phyloP scores from a whole-genome alignment of 2,888 invertebrate genomes.

The Orthosia incerta region DNA sequence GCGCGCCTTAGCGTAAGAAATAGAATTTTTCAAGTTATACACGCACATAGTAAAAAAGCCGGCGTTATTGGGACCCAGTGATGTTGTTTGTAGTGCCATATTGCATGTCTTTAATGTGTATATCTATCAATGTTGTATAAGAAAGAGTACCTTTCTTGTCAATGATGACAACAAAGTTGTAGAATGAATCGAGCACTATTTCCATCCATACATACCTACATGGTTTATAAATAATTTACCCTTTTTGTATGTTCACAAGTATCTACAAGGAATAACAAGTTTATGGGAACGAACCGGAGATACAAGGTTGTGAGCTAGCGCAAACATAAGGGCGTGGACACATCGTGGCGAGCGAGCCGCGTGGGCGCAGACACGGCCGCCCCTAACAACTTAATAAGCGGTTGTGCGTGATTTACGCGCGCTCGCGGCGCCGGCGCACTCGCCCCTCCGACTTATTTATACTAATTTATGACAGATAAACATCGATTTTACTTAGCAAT shows the following conservation, averaged over 20 bases:
- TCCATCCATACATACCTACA: background rate
- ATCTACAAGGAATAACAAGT: constrained; percentile 54
- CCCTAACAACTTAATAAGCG: constrained; percentile 90
- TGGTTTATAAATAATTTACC: constrained; percentile 49
- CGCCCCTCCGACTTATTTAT: constrained; percentile 83
- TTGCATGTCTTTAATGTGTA: background rate
- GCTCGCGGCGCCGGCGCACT: constrained; percentile 89
- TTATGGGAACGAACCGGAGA: constrained; percentile 61
- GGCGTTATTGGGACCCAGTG: background rate
- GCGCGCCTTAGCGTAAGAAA: too few relatives aligned
- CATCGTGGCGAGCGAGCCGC: constrained; percentile 79
- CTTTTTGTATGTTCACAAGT: constrained; percentile 55
- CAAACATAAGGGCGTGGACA: constrained; percentile 87
- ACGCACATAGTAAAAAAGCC: too few relatives aligned
- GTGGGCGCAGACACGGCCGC: constrained; percentile 87
- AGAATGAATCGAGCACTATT: constrained; percentile 8
- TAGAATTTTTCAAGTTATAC: too few relatives aligned
- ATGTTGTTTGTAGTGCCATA: background rate
- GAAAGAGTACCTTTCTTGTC: background rate
- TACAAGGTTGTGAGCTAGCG: constrained; percentile 78
- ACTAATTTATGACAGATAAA: constrained; percentile 89
- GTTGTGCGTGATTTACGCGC: constrained; percentile 89
- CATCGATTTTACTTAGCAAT: constrained; percentile 79
- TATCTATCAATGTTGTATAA: background rate
- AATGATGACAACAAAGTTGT: constrained; percentile 29